Conservation (phyloP, 2,797 vertebrate species). For the Enteromius viviparus region DNA sequence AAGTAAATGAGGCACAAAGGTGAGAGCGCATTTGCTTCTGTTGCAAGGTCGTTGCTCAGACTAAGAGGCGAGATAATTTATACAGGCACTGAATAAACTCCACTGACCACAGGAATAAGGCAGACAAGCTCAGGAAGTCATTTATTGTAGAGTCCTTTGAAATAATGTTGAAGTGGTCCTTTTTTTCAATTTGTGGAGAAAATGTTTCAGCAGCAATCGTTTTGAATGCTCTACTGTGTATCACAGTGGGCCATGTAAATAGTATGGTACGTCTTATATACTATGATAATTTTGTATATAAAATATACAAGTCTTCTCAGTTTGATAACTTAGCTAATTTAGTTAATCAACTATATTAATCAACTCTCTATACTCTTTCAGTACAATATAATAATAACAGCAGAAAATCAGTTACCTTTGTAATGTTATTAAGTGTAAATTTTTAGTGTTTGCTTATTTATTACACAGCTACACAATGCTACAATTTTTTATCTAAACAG, state of each 20-base stretch:
- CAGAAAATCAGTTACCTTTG: neutral
- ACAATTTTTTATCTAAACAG: no score
- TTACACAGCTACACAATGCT: neutral
- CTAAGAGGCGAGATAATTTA: slow-evolving; percentile 60
- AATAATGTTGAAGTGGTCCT: slow-evolving; percentile 5
- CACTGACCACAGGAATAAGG: slow-evolving; percentile 65
- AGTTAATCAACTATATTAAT: neutral
- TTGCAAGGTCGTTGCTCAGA: slow-evolving; percentile 74
- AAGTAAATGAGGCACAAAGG: slow-evolving; percentile 64
- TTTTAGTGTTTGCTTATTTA: neutral
- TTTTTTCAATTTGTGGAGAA: neutral
- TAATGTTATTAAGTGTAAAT: neutral
- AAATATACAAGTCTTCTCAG: neutral
- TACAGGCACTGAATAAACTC: slow-evolving; percentile 44
- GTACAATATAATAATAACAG: no score
- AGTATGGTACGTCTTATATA: neutral
- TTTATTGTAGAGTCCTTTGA: neutral
- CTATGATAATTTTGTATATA: neutral
- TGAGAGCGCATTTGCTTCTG: slow-evolving; percentile 62
- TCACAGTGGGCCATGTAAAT: neutral
- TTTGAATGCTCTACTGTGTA: neutral
- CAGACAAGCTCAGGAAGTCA: slow-evolving; percentile 50
- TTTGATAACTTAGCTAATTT: neutral
- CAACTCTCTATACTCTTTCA: no score
- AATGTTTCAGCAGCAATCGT: neutral